phyloP scores from a whole-genome alignment of 1,140 invertebrate genomes.

The Drosophila virilis region DNA sequence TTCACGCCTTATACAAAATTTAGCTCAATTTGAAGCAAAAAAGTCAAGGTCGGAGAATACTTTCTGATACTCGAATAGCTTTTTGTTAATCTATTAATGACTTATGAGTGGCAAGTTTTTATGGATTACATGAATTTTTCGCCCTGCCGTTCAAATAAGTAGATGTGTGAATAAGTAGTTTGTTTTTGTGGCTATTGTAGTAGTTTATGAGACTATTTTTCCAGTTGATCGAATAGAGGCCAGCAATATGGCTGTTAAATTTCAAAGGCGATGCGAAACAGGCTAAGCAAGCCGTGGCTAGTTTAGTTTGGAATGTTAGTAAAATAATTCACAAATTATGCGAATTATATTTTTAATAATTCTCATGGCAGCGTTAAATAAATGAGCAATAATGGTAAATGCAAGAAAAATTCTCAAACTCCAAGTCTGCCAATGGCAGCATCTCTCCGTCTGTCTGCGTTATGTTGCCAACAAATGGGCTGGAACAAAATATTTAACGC shows the following conservation, averaged over 20 bases:
- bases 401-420: constrained; percentile 26
- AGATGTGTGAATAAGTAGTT: background rate
- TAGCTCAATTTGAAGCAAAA: too few relatives aligned
- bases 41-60: too few relatives aligned
- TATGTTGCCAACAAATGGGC: constrained; percentile 65
- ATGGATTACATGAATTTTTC: too few relatives aligned
- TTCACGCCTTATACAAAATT: too few relatives aligned
- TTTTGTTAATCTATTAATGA: too few relatives aligned
- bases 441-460: constrained; percentile 4
- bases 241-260: too few relatives aligned
- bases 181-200: background rate
- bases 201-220: constrained; percentile 7
- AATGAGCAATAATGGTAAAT: constrained; percentile 64
- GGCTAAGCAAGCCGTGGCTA: background rate
- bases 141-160: background rate
- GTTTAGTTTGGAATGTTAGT: constrained; percentile 4
- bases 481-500: constrained; percentile 78
- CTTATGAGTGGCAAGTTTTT: too few relatives aligned
- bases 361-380: constrained; percentile 79
- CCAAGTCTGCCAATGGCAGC: constrained; percentile 28
- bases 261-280: constrained; percentile 8
- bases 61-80: too few relatives aligned
- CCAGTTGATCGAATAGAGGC: constrained; percentile 14
- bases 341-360: constrained; percentile 84
- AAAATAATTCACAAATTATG: constrained; percentile 82